Evolutionary conservation across 2,888 invertebrate genomes (phyloP), one percentile per base, ranked within the genome.

Genomic region (Drosophila macrospina): DNA sequence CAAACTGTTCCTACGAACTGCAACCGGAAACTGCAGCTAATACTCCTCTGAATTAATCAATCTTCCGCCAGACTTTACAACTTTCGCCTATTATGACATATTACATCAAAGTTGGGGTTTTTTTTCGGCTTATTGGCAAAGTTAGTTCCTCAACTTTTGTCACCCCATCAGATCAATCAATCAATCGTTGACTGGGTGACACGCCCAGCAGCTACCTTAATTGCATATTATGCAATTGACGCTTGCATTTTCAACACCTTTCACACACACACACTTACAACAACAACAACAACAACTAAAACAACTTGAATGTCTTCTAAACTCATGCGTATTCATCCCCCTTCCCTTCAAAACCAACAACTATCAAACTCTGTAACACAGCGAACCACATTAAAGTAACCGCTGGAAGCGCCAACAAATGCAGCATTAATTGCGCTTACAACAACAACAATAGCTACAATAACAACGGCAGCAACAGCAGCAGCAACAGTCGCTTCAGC

Each of bases 371-470:
- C 44, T 50, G 36, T 45, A 52, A 67, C 61, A 59, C 63, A 76
- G 74, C 56, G 51, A 65, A 54, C 54, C 69, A 70, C 64, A 65
- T 59, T 37, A 84, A 81, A 84, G 56, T 71, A 57, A 65, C 68
- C 67, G 45, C 57, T 45, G 60, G 56, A 67, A 71, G 63, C 64
- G 47, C 50, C 55, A 74, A 41, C 56, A 83, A 84, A 78, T 85
- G 79, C 74, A 80, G 72, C 74, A 69, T 72, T 78, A 60, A 78
- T 69, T 84, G 80, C 65, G 68, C 67, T 68, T 73, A 69, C 71
- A 80, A 69, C 52, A 77, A 65, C 55, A 54, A 4, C 50, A 57
- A 0, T 50, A 70, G 8, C 70, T 75, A 62, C 70, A 82, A 61
- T 57, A 81, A 64, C 69, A 76, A 1, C n/a, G n/a, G 57, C 85